Base-by-base conservation (phyloP, 2,113 vertebrate species). In the Anser brachyrhynchus region DNA sequence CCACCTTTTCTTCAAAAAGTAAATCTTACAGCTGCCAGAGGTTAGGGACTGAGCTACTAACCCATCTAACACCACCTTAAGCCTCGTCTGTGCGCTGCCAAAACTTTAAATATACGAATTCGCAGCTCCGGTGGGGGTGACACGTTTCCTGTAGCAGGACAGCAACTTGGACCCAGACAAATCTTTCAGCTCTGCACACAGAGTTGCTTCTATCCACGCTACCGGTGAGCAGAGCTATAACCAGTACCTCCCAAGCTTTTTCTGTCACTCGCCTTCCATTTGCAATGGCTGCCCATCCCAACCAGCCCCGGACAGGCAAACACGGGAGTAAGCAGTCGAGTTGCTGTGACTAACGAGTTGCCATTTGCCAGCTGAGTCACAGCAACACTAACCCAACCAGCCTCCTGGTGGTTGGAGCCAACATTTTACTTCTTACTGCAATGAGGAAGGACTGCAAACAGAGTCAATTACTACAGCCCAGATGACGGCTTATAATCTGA, bases 401-500 rank as follows among this genome's bases (percentile, higher is more conserved):
- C 54, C 44, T 84, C 61, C 80, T 51, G 73, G 87, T 4, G 54
- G 66, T 22, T 61, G 39, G 73, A 76, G 81, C 58, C 69, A 93
- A 79, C 11, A 6, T 91, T 89, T 95, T 73, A 72, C 58, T 89
- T 41, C 58, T 82, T 83, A 61, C 1, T 87, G 74, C 52, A 89
- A 66, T 33, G 81, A 91, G 89, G 65, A 87, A 79, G 65, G 72
- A 93, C 82, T 82, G 64, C 19, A 73, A 70, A 49, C 37, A 18
- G 65, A 89, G 41, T 94, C 75, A 88, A 85, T 78, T 66, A 33
- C 70, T 87, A 70, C 6, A 95, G 71, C 78, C 74, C 67, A 91
- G 84, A 91, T 51, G 71, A 96, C 41, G 91, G 89, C 5, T 84
- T 79, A 69, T 12, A 93, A 89, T 75, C 61, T 93, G 76, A 65